These are phyloP conservation scores for Tridacna gigas DNA, from an alignment of 2,888 invertebrate species.

Conservation along the genomic window DNA sequence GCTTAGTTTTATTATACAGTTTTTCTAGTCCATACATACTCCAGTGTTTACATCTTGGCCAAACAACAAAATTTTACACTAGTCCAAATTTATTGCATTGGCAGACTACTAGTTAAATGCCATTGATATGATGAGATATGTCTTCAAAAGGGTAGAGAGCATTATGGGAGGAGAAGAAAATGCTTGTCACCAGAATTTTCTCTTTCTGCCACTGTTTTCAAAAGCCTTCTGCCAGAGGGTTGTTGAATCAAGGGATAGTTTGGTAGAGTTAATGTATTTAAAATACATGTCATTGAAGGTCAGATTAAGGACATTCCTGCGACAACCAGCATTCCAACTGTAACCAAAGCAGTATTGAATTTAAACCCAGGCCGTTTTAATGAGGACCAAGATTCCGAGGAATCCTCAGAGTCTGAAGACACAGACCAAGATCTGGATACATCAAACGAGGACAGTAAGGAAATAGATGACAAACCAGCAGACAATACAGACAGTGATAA, in stretches of 20 bases:
- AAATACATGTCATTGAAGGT: neutral
- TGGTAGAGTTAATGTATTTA: neutral
- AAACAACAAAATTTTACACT: too few species aligned
- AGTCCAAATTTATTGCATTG: too few species aligned
- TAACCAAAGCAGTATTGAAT: neutral
- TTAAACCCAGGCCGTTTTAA: neutral
- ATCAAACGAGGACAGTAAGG: constrained; percentile 4
- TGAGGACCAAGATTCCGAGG: neutral
- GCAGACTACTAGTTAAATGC: too few species aligned
- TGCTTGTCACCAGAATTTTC: neutral
- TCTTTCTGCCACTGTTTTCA: neutral
- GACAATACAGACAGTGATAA: constrained; percentile 28
- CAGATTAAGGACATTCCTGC: neutral
- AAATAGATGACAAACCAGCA: constrained; percentile 21
- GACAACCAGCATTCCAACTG: neutral
- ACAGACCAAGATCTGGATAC: neutral
- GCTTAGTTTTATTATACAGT: too few species aligned
- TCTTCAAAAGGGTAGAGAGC: neutral
- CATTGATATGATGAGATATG: neutral
- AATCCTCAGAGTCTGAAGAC: constrained; percentile 3
- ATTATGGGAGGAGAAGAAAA: neutral
- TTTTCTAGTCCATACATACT: too few species aligned
- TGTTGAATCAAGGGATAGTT: neutral
- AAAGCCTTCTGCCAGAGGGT: neutral
- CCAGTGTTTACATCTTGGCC: too few species aligned